Evolutionary conservation across 2,888 invertebrate species (phyloP).

Genomic region (Melanophora roralis): DNA sequence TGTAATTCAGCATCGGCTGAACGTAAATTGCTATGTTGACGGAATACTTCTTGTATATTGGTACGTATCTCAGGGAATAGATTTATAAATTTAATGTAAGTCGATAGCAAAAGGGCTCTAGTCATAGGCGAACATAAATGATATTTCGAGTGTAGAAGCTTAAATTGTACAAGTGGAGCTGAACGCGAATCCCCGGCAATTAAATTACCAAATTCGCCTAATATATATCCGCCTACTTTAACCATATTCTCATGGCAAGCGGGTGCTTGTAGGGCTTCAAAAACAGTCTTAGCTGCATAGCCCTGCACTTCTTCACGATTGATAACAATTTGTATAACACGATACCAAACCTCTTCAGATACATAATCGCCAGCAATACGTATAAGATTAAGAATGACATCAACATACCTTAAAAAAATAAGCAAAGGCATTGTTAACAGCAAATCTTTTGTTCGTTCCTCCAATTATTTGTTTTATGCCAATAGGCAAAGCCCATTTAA

Average conservation of each 20-base stretch:
- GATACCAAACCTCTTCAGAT: constrained; percentile 99
- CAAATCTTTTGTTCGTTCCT: no score
- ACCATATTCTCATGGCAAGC: constrained; percentile 99
- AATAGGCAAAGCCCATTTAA: no score
- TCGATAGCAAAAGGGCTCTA: constrained; percentile 95
- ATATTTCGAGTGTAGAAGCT: constrained; percentile 98
- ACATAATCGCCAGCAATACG: constrained; percentile 99
- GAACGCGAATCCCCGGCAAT: constrained; percentile 99
- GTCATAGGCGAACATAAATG: constrained; percentile 98
- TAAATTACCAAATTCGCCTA: constrained; percentile 99
- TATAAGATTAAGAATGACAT: constrained; percentile 98
- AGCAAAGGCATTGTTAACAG: neutral
- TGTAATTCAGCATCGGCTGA: constrained; percentile 99
- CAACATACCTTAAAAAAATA: constrained; percentile 81
- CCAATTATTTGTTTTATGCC: no score
- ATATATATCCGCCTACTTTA: constrained; percentile 99
- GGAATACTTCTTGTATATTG: constrained; percentile 96
- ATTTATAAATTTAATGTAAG: constrained; percentile 99
- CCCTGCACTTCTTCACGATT: constrained; percentile 99
- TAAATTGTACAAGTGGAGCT: constrained; percentile 98
- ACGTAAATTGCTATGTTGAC: constrained; percentile 95
- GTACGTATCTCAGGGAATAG: constrained; percentile 98
- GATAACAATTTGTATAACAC: constrained; percentile 99
- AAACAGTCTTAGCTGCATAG: constrained; percentile 99
- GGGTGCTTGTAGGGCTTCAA: constrained; percentile 98